Evolutionary conservation across 2,113 vertebrate species (phyloP).

Genomic region (Hassar affinis): DNA sequence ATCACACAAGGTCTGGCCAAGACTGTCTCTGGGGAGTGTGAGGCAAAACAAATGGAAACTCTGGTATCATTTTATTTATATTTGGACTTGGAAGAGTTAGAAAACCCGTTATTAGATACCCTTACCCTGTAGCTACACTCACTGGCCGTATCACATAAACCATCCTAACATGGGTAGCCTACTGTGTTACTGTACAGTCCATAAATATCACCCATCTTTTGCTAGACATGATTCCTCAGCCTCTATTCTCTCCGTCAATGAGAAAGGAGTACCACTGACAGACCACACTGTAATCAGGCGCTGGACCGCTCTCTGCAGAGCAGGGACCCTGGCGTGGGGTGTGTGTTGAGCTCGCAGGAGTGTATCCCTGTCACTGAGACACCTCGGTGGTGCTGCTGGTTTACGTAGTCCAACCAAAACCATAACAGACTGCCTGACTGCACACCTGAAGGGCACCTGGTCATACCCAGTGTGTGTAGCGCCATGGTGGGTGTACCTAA

Average conservation of each 20-base stretch:
- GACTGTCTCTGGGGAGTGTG: background rate
- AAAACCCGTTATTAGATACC: background rate
- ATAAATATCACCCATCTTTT: background rate
- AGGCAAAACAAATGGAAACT: background rate
- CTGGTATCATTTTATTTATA: background rate
- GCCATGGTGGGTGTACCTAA: background rate
- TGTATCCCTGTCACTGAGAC: background rate
- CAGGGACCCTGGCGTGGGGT: background rate
- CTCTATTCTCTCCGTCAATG: background rate
- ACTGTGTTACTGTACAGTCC: background rate
- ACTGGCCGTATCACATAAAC: background rate
- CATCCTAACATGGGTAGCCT: background rate
- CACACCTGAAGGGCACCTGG: background rate
- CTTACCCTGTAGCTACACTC: background rate
- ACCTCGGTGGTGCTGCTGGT: background rate
- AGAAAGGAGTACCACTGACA: background rate
- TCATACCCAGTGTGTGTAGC: background rate
- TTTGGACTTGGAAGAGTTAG: background rate
- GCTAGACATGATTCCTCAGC: background rate
- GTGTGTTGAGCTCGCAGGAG: background rate
- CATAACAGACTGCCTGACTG: background rate
- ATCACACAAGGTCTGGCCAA: background rate
- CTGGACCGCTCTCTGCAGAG: background rate
- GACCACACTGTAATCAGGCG: background rate
- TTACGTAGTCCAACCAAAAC: background rate